These are phyloP conservation scores for Drosophila sp. DNA, from an alignment of 1,140 invertebrate genomes.

Conservation along the genomic window DNA sequence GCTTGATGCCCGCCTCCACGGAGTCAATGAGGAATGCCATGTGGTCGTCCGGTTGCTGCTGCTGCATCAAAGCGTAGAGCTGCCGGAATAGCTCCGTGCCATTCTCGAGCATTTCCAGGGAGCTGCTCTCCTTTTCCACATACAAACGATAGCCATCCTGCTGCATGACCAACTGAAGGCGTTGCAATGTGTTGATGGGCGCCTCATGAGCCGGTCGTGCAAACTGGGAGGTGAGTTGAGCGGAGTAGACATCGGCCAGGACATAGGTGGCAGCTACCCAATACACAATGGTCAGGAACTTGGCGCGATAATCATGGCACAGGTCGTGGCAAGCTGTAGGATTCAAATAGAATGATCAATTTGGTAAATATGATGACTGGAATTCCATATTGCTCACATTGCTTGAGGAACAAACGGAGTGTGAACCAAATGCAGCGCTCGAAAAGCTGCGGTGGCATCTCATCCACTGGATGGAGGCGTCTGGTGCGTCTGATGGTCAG, in stretches of 20 bases:
- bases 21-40: constrained; percentile 86
- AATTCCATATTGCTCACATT: constrained; percentile 87
- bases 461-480: neutral
- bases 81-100: constrained; percentile 89
- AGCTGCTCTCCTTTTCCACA: constrained; percentile 89
- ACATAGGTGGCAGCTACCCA: constrained; percentile 89
- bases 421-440: constrained; percentile 89
- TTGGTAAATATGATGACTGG: neutral
- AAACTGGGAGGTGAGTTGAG: constrained; percentile 89
- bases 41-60: constrained; percentile 82
- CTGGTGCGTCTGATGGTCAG: constrained; percentile 2
- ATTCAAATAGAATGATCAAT: neutral
- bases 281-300: constrained; percentile 87
- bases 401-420: constrained; percentile 88
- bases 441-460: constrained; percentile 85
- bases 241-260: constrained; percentile 90
- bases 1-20: constrained; percentile 88
- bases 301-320: constrained; percentile 86
- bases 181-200: constrained; percentile 87
- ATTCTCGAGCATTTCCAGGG: constrained; percentile 89
- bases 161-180: constrained; percentile 87
- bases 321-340: constrained; percentile 83
- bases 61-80: constrained; percentile 88
- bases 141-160: constrained; percentile 87
- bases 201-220: constrained; percentile 88